Evolutionary conservation across 2,888 invertebrate species (phyloP), one percentile per base, ranked within the genome.

Genomic region (Caenorhabditis auriculariae): DNA sequence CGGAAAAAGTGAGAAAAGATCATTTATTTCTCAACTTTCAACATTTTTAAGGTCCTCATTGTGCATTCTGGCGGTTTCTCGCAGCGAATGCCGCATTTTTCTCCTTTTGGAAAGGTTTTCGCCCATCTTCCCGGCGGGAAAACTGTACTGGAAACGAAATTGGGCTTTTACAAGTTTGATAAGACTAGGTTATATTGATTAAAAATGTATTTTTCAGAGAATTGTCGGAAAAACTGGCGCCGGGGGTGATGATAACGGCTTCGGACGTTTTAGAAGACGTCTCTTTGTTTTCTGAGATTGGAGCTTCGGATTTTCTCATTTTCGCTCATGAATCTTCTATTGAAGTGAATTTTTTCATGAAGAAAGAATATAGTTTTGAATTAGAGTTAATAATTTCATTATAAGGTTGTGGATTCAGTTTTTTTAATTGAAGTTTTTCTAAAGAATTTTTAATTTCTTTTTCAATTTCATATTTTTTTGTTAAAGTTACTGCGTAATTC

Each of bases 11-110:
- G 21, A 5, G 24, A 35, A 46, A 28, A 9, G 23, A 4, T 9
- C n/a, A n/a, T n/a, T n/a, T n/a, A n/a, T n/a, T n/a, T n/a, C n/a
- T n/a, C n/a, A n/a, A n/a, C n/a, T n/a, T n/a, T n/a, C n/a, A n/a
- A n/a, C n/a, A n/a, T 15, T 23, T 42, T 50, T 19, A 70, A 76
- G 57, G 70, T 82, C 3, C 71, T 84, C n/a, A 67, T 84, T 19
- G 77, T 84, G 3, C 83, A 83, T 71, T 83, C 83, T 15, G 84
- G 84, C 9, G 84, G 84, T 1, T 79, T 82, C 65, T 83, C 83
- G 49, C 82, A 84, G 66, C 66, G 84, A 32, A 80, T 84, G 78
- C 83, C 84, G 2, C 83, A 82, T 71, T 76, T 83, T 12, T 83
- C 82, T 50, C 75, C 81, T 6, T 77, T 83, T 3, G 84, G 84